Base-by-base conservation (phyloP, 2,888 invertebrate genomes). In the Steinernema hermaphroditum region DNA sequence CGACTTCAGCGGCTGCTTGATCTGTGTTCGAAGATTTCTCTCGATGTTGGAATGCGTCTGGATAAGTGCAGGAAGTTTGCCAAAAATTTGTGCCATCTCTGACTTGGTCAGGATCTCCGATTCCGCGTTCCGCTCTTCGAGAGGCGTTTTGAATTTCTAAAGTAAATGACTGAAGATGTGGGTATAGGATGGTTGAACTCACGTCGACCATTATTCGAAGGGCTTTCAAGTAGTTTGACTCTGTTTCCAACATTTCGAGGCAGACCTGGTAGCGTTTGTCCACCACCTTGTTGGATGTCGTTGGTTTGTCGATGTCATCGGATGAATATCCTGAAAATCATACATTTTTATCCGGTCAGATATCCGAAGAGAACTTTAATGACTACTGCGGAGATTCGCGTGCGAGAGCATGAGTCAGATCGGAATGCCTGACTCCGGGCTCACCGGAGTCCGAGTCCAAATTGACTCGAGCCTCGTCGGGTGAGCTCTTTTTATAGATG, bases 171-270 rank as follows among this genome's bases (percentile, higher is more conserved):
- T 41, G 43, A 50, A 70, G 12, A 74, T 41, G 43, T 41, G 43
- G n/a, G 43, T 41, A 41, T 12, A 41, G 16, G 43, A 12, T 12
- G 43, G 8, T 16, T 41, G 9, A 37, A 57, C 79, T 37, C 32
- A 89, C 96, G 88, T 91, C 93, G 87, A 95, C 91, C 85, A 98
- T 94, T 44, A 94, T 94, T 83, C 93, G 91, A 82, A 98, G 90
- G 86, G 97, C 95, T 76, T 92, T 92, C 75, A 97, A 95, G 88
- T 97, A 98, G 90, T 98, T 98, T 74, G 92, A 93, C 88, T 98
- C 98, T 0, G 98, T 98, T 88, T 95, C 94, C 77, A 94, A 91
- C 82, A 98, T 90, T 89, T 98, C 97, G 89, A 93, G 91, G 87
- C 93, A 93, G 70, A 93, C 93, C 88, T 92, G 92, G 85, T 93